Percentiles rank a stretch among this genome's conserved stretches.
These are phyloP conservation scores for Ridgeia piscesae DNA, from an alignment of 1,140 invertebrate genomes.

Conservation along the genomic window DNA sequence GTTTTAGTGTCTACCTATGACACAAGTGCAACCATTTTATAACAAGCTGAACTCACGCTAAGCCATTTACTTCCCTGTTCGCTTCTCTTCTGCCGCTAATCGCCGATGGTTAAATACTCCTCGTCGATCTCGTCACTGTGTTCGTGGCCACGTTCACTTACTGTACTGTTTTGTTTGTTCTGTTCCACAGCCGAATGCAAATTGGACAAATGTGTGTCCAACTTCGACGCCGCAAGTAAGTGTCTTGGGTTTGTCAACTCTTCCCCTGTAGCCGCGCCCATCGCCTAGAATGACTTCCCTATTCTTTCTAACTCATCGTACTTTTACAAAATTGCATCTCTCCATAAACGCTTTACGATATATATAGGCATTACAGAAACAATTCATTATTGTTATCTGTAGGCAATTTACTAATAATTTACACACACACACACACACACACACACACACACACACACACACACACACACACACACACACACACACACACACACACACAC, in stretches of 20 bases:
- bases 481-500: neutral
- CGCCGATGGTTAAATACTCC: neutral
- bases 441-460: neutral
- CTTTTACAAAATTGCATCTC: too few relatives aligned
- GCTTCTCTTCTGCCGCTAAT: too few relatives aligned
- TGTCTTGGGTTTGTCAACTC: neutral
- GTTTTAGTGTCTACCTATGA: too few relatives aligned
- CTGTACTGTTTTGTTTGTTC: neutral
- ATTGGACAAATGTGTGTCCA: neutral
- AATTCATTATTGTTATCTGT: neutral
- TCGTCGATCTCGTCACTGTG: neutral
- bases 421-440: neutral
- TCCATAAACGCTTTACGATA: too few relatives aligned
- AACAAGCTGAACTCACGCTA: too few relatives aligned
- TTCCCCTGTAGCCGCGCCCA: neutral
- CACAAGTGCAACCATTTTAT: too few relatives aligned
- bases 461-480: neutral
- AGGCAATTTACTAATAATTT: neutral
- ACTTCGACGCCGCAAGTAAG: neutral
- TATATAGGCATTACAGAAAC: too few relatives aligned
- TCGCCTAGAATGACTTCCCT: too few relatives aligned
- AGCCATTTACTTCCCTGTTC: neutral
- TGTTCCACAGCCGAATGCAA: neutral
- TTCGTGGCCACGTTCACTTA: neutral
- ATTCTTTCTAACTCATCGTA: too few relatives aligned